Evolutionary conservation across 64 coral and sea anemone species (phyloP).

Genomic region (Exaiptasia diaphana): DNA sequence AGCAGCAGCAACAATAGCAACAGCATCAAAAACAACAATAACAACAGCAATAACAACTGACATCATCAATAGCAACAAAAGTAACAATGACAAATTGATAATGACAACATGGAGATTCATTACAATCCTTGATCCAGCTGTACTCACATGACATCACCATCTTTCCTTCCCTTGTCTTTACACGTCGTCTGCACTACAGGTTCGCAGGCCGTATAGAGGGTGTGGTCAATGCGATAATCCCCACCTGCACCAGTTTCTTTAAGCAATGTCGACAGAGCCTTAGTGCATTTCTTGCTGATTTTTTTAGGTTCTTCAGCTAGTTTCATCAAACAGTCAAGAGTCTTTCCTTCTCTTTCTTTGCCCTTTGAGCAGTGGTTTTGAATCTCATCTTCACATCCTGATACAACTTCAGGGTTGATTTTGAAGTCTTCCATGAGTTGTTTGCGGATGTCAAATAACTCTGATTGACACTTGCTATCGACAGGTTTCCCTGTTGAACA

Average conservation of each 20-base stretch:
- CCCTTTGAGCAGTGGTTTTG: slow-evolving; percentile 33
- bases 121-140: too few species aligned
- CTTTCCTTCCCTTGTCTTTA: slow-evolving; percentile 84
- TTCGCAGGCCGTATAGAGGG: slow-evolving; percentile 76
- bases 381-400: slow-evolving; percentile 75
- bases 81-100: too few species aligned
- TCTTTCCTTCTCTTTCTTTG: slow-evolving; percentile 66
- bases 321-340: slow-evolving; percentile 89
- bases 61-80: too few species aligned
- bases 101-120: too few species aligned
- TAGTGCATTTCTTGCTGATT: slow-evolving; percentile 54
- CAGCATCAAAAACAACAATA: too few species aligned
- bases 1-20: too few species aligned
- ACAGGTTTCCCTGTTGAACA: slow-evolving; percentile 51
- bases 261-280: slow-evolving; percentile 68
- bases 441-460: slow-evolving; percentile 68
- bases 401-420: slow-evolving; percentile 84
- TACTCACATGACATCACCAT: slow-evolving; percentile 93
- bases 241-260: slow-evolving; percentile 78
- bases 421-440: slow-evolving; percentile 93
- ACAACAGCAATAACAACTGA: too few species aligned
- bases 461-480: slow-evolving; percentile 69
- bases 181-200: slow-evolving; percentile 76
- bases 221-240: slow-evolving; percentile 93
- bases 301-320: slow-evolving; percentile 60